Conservation (phyloP, 2,113 vertebrate genomes). For the Hemicordylus capensis region DNA sequence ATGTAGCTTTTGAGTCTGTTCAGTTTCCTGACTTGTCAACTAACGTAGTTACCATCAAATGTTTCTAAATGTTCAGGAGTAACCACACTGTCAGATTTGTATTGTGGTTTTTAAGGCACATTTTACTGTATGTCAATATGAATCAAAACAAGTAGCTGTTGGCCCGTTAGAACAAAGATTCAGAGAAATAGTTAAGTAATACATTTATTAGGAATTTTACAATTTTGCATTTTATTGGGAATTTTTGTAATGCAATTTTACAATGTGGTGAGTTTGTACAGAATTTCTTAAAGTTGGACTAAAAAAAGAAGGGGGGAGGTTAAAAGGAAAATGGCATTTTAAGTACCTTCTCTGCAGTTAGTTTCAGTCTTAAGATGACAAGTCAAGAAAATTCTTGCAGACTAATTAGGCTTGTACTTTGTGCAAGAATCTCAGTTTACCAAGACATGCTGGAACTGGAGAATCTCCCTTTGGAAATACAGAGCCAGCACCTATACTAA, state of each 20-base stretch:
- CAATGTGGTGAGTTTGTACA: not conserved
- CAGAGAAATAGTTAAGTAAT: not conserved
- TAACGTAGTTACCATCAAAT: not conserved
- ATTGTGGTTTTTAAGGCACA: not conserved
- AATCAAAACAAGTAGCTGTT: not conserved
- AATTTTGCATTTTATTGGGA: not conserved
- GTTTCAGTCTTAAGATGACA: not conserved
- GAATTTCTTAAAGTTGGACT: not conserved
- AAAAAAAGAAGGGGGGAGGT: not conserved
- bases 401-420: not conserved
- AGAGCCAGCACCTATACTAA: not conserved
- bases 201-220: not conserved
- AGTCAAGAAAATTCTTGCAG: not conserved
- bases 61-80: not conserved
- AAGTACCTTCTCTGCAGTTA: not conserved
- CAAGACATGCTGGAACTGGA: not conserved
- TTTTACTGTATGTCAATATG: not conserved
- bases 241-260: not conserved
- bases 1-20: not conserved
- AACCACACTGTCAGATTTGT: not conserved
- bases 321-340: not conserved
- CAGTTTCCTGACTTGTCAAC: not conserved
- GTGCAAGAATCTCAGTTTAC: not conserved
- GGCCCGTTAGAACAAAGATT: not conserved
- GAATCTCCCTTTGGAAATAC: not conserved